Evolutionary conservation across 1,140 invertebrate genomes (phyloP), one percentile per base, ranked within the genome.

Genomic region (Drosophila gunungcola): DNA sequence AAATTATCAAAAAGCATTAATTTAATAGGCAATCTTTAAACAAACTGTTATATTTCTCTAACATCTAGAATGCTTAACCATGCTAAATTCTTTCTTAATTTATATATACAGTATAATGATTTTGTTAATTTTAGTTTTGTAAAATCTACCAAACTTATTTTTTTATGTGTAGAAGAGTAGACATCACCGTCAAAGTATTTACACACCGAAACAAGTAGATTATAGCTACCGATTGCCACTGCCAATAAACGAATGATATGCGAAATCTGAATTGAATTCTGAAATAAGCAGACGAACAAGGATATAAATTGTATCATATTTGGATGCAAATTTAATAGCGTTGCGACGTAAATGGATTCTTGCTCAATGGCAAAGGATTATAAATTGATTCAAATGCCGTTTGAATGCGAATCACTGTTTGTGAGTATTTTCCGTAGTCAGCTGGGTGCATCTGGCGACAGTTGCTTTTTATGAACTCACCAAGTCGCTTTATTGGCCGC

Each of bases 201-300:
- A 68, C 46, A 32, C 16, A 32, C n/a, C n/a, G n/a, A 49, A 27
- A 13, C 27, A 32, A 32, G 29, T 6, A 4, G 27, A 46, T 46
- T n/a, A 34, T 12, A n/a, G 5, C 29, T 48, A 45, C 32, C n/a
- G 16, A 42, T 43, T 39, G 10, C 39, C n/a, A 38, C 12, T 41
- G 54, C 13, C 78, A 56, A 73, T 76, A 79, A 76, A 68, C 65
- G 54, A 76, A 78, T 76, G 74, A 82, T 54, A 61, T 78, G 43
- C 39, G 45, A 63, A 51, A 27, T 62, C 34, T 53, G 36, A 51
- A 77, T 56, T 73, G 58, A 70, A 48, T 73, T 76, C 62, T 70
- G 52, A 38, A 51, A 53, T 36, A 61, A 10, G n/a, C 38, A 43
- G 27, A 49, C 27, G 12, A 10, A 16, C 42, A 45, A 39, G 27